Percentiles rank a stretch among this genome's conserved stretches.
Evolutionary conservation across 2,113 vertebrate species (phyloP).

Genomic region (Genyomyrus donnyi): DNA sequence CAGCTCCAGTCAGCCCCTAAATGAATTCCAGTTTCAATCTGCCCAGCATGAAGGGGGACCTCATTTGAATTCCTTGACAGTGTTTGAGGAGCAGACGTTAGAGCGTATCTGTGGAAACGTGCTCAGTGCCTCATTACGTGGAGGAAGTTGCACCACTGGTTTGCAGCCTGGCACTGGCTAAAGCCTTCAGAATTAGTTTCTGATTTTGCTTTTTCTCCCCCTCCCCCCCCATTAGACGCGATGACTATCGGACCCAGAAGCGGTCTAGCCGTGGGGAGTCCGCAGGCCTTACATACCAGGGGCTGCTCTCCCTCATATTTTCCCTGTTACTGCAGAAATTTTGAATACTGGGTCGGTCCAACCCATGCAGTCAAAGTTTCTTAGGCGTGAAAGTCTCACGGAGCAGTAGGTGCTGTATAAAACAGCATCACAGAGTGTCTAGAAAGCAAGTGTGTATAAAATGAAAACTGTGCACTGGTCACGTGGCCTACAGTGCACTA

Average conservation of each 20-base stretch:
- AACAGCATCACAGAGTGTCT: background rate
- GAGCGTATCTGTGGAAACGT: background rate
- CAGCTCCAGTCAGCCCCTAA: slow-evolving; percentile 1
- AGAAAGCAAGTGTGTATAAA: background rate
- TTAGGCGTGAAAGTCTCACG: background rate
- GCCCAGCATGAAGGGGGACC: background rate
- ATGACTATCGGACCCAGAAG: background rate
- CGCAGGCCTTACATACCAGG: background rate
- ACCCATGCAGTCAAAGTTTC: background rate
- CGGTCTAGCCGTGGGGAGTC: background rate
- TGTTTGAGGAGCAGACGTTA: slow-evolving; percentile 6
- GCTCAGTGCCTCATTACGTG: background rate
- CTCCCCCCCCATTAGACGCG: no score
- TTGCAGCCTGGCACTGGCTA: background rate
- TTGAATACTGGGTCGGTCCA: background rate
- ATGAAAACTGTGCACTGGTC: background rate
- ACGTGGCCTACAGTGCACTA: background rate
- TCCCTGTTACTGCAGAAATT: background rate
- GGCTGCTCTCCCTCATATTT: background rate
- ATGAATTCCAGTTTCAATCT: slow-evolving; percentile 10
- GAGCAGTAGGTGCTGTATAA: background rate
- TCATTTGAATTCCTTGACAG: slow-evolving; percentile 13
- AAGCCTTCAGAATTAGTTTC: background rate
- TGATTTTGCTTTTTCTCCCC: background rate
- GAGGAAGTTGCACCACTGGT: background rate